Evolutionary conservation across 2,888 invertebrate genomes (phyloP).

Genomic region (Hedya salicella): DNA sequence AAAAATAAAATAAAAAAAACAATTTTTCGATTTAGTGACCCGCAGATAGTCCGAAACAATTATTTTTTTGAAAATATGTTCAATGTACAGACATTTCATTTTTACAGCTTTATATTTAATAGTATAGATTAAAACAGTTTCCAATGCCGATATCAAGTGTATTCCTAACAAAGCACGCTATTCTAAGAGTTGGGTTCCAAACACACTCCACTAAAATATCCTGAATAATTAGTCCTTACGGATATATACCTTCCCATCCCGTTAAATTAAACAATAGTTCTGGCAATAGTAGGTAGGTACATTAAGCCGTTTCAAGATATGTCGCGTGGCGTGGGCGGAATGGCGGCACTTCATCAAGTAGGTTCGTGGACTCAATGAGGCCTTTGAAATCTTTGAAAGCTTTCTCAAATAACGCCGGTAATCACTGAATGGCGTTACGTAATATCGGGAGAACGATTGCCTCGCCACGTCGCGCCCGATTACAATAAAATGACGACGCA

Average conservation of each 20-base stretch:
- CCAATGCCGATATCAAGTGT: too few relatives aligned
- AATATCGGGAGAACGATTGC: conserved; percentile 44
- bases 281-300: conserved; percentile 12
- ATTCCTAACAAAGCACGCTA: too few relatives aligned
- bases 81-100: too few relatives aligned
- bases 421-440: conserved; percentile 49
- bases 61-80: too few relatives aligned
- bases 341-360: conserved; percentile 44
- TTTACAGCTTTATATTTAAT: too few relatives aligned
- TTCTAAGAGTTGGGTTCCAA: too few relatives aligned
- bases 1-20: too few relatives aligned
- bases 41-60: too few relatives aligned
- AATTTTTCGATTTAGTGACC: too few relatives aligned
- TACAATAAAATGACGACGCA: conserved; percentile 26
- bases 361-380: conserved; percentile 43
- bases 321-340: conserved; percentile 35
- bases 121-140: too few relatives aligned
- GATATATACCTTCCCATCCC: not conserved
- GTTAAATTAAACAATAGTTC: conserved; percentile 23
- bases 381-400: conserved; percentile 49
- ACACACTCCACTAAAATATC: too few relatives aligned
- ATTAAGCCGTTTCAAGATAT: conserved; percentile 21
- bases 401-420: conserved; percentile 50
- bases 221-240: too few relatives aligned
- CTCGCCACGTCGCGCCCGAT: conserved; percentile 24